Percentiles rank a stretch among this genome's conserved stretches.
phyloP scores from a whole-genome alignment of 2,113 vertebrate genomes.

The Planiliza haematocheilus region DNA sequence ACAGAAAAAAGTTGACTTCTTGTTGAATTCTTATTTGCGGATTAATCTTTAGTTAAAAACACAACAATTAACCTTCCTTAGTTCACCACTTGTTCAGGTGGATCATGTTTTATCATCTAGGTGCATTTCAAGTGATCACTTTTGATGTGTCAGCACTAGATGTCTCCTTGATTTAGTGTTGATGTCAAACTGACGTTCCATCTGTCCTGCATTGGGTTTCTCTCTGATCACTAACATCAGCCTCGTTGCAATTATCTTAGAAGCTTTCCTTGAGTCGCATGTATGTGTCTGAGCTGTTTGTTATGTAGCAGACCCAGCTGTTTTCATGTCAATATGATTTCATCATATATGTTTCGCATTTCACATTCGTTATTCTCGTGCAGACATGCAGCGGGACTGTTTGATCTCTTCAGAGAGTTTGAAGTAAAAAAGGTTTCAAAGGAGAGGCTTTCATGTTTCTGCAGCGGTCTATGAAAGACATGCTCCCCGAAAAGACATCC shows the following conservation, averaged over 20 bases:
- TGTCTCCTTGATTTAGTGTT: no score
- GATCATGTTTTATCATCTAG: neutral
- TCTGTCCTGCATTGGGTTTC: no score
- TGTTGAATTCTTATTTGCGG: neutral
- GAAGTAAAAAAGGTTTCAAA: slow-evolving; percentile 64
- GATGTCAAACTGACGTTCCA: no score
- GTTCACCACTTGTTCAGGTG: neutral
- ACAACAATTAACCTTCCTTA: neutral
- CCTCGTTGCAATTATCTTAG: slow-evolving; percentile 3
- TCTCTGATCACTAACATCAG: slow-evolving; percentile 11
- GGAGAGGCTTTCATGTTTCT: slow-evolving; percentile 48
- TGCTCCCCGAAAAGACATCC: slow-evolving; percentile 7
- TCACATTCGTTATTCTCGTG: slow-evolving; percentile 2
- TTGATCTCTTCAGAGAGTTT: slow-evolving; percentile 50
- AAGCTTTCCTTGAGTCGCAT: slow-evolving; percentile 1
- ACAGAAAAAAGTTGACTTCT: no score
- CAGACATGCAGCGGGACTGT: slow-evolving; percentile 6
- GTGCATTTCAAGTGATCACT: neutral
- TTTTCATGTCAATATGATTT: no score
- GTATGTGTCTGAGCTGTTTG: neutral
- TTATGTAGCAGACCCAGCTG: no score
- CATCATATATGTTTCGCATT: slow-evolving; percentile 22
- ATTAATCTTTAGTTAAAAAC: neutral
- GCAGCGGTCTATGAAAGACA: slow-evolving; percentile 29
- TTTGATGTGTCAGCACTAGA: neutral